phyloP scores from a whole-genome alignment of 2,888 invertebrate genomes.

The Pheosia gnoma region DNA sequence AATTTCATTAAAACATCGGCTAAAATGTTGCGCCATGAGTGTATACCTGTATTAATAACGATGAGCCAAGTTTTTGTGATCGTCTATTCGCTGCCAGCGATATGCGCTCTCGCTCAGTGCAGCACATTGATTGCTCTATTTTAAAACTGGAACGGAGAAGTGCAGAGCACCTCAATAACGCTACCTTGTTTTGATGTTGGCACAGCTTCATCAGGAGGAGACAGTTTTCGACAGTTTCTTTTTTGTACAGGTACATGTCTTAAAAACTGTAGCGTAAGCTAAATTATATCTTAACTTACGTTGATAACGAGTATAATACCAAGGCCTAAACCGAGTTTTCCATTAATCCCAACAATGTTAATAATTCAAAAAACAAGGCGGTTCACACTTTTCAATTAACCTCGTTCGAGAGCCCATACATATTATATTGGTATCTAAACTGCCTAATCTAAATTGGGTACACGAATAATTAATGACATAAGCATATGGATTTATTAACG shows the following conservation, averaged over 20 bases:
- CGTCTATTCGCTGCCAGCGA: conserved; percentile 1
- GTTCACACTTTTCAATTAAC: neutral
- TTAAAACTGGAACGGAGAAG: conserved; percentile 10
- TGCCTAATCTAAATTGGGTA: neutral
- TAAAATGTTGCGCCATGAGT: neutral
- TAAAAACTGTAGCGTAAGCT: neutral
- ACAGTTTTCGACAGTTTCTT: neutral
- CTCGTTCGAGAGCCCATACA: neutral
- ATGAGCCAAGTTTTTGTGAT: neutral
- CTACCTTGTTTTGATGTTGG: neutral
- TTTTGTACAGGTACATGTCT: neutral
- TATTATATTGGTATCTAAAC: neutral
- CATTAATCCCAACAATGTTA: neutral
- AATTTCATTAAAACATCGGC: neutral
- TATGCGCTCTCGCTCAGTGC: conserved; percentile 18
- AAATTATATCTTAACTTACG: neutral
- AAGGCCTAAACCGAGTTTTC: too few species aligned
- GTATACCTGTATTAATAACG: neutral
- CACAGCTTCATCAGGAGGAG: neutral
- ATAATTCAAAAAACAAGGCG: neutral
- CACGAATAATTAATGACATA: neutral
- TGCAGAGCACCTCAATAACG: conserved; percentile 1
- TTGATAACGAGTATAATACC: neutral
- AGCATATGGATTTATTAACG: neutral
- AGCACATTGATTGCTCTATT: conserved; percentile 29